Evolutionary conservation across 53 echinoderm and acorn worm species (phyloP), one percentile per base, ranked within the genome.

Genomic region (Stichopus horrens): DNA sequence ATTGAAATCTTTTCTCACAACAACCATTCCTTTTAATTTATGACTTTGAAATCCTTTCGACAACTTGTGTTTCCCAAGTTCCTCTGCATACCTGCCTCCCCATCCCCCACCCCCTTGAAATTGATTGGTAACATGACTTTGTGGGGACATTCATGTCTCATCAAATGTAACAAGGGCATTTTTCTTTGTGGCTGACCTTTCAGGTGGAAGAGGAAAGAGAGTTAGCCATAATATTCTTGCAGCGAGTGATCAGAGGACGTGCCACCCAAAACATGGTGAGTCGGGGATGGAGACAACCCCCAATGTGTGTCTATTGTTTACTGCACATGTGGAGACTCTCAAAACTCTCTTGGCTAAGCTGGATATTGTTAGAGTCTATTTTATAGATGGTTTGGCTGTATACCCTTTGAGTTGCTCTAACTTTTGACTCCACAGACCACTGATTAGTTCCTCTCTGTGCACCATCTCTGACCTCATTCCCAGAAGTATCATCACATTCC

Each of bases 261-360:
- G 98, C 98, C 9, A 94, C 94, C 22, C 98, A 97, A 88, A 97
- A 97, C 83, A 97, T 95, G 95, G 95, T 95, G 54, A 90, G 97
- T 89, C 23, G 8, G 19, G 4, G 8, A 20, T 89, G 37, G 37
- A 37, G 37, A 37, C 37, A 0, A 37, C 37, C 37, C 37, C 0
- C 8, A 1, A 2, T 59, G 73, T 80, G 58, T 74, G 20, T 7
- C 37, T 52, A 23, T 37, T 87, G 18, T 58, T 21, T 85, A 7
- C 5, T 85, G 23, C 22, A 37, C 55, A 66, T 66, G 23, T 18
- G 58, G 23, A 56, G 23, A 56, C 58, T 37, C 58, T 13, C 4
- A 54, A 54, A 9, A 4, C n/a, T 68, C 71, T 68, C 14, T 68
- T 14, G 1, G 14, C 14, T 68, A 16, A n/a, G 1, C 3, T 14